Evolutionary conservation across 2,888 invertebrate species (phyloP).

Genomic region (Anthophora plumipes): DNA sequence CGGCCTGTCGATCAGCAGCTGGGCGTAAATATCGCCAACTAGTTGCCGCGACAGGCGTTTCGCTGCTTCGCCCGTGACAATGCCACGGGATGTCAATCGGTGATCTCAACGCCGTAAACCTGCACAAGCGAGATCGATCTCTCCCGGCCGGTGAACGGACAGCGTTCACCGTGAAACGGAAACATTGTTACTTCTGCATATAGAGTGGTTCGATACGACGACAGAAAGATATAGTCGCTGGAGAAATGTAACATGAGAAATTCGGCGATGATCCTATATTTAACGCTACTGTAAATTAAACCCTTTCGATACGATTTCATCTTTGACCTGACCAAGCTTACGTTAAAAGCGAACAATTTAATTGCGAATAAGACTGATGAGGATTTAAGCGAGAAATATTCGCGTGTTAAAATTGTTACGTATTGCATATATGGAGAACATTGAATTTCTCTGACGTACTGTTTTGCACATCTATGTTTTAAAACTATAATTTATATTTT

Average conservation of each 20-base stretch:
- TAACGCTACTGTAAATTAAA: no score
- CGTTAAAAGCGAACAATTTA: no score
- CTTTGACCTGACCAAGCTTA: no score
- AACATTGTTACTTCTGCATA: no score
- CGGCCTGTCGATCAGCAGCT: constrained; percentile 32
- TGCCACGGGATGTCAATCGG: constrained; percentile 14
- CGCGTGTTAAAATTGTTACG: background rate
- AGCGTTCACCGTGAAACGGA: background rate
- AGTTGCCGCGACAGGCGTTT: background rate
- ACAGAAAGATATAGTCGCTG: no score
- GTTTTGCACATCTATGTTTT: background rate
- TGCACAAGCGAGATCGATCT: constrained; percentile 19
- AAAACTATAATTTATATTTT: background rate
- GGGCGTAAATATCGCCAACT: constrained; percentile 42
- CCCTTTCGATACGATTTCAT: no score
- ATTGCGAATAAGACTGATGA: no score
- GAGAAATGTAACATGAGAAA: no score
- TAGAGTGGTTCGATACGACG: no score
- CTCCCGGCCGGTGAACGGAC: background rate
- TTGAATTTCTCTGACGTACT: background rate
- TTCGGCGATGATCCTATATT: no score
- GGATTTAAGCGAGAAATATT: background rate
- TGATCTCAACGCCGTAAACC: constrained; percentile 24
- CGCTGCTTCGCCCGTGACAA: constrained; percentile 2
- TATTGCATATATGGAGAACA: background rate